Conservation (phyloP, 2,113 vertebrate genomes). For the Theristicus caerulescens region DNA sequence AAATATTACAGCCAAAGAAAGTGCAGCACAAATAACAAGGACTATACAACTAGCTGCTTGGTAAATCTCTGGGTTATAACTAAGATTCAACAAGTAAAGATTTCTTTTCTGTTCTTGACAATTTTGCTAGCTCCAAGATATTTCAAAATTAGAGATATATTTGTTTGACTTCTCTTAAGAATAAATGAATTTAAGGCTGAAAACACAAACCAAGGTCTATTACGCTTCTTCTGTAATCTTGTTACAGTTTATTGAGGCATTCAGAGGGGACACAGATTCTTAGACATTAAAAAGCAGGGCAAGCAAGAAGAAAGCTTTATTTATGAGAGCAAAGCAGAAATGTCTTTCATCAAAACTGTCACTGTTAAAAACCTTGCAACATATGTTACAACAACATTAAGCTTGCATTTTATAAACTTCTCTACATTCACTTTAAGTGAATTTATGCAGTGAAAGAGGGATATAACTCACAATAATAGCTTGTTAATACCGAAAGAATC, state of each 20-base stretch:
- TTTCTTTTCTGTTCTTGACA: conserved; percentile 1
- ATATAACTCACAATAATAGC: conserved; percentile 93
- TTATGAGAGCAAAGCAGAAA: conserved; percentile 65
- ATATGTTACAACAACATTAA: conserved; percentile 77
- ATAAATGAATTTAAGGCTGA: not conserved
- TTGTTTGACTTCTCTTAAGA: conserved; percentile 12
- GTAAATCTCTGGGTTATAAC: not conserved
- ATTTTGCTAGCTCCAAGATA: conserved; percentile 1
- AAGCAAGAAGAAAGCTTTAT: conserved; percentile 67
- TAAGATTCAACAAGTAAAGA: conserved; percentile 2
- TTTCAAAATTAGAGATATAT: not conserved
- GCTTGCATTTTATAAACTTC: conserved; percentile 80
- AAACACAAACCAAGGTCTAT: not conserved
- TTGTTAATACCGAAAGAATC: conserved; percentile 91
- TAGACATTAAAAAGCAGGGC: conserved; percentile 44
- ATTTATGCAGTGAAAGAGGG: conserved; percentile 83
- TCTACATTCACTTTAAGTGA: conserved; percentile 77
- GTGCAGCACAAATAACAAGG: not conserved
- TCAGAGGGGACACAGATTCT: conserved; percentile 25
- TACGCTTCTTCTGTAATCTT: not conserved
- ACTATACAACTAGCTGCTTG: not conserved
- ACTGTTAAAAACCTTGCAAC: conserved; percentile 65
- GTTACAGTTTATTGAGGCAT: conserved; percentile 11
- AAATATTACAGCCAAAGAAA: not conserved
- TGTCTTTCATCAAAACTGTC: conserved; percentile 74